Evolutionary conservation across 2,797 vertebrate genomes (phyloP), one percentile per base, ranked within the genome.

Genomic region (Salmo trutta): DNA sequence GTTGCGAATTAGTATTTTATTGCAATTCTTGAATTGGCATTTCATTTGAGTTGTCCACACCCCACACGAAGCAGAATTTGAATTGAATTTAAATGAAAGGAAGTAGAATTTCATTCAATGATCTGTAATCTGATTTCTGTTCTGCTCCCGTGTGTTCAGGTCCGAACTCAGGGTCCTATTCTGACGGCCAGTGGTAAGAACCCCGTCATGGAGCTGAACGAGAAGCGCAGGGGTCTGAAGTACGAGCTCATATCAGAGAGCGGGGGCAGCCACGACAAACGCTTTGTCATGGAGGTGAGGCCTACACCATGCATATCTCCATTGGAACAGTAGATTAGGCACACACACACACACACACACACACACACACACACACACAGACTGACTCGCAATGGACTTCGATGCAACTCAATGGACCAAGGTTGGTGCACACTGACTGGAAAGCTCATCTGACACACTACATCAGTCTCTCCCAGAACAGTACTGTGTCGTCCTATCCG

Each of bases 91-190:
- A 12, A 47, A 47, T 47, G 2, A 14, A 47, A 47, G 10, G 10
- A 47, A 14, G 41, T 12, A 3, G 2, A 3, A 12, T 47, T 47
- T 12, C 0, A 12, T 47, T 47, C 2, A 12, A 41, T 12, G 41
- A 47, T 12, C 56, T 66, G 65, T 33, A 29, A 17, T 31, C 12
- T 67, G 24, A 67, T 67, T 31, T 29, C 14, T 4, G 27, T 31
- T 67, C 27, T 17, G 29, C 24, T 29, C 29, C 4, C 16, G 29
- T 7, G 1, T 36, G 73, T 78, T 71, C 85, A 99, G 98, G 96
- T 99, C 87, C 94, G 98, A 96, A 99, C 98, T 97, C 98, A 99
- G 97, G 98, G 98, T 91, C 98, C 98, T 85, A 99, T 99, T 78
- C 95, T 99, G 90, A 99, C 98, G 64, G 98, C 98, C 31, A 99